A percentile compares a stretch with the other conserved stretches of the same genome.
Conservation (phyloP, 2,888 invertebrate genomes). For the Latrodectus hesperus region DNA sequence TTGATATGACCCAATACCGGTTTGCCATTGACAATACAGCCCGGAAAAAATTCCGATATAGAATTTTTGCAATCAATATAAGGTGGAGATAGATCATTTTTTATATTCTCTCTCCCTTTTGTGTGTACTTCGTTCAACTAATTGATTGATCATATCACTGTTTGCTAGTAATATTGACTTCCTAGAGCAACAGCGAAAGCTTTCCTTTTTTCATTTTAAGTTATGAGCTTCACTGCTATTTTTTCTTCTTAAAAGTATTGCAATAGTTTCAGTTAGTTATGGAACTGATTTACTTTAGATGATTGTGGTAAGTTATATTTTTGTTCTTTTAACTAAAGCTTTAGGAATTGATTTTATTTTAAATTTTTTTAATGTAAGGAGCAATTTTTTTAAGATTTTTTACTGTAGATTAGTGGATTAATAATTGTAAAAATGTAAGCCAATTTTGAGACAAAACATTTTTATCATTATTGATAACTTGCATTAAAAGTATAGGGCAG, state of each 20-base stretch:
- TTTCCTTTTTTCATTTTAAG: too few relatives aligned
- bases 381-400: too few relatives aligned
- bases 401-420: too few relatives aligned
- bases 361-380: too few relatives aligned
- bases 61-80: conserved; percentile 39
- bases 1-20: conserved; percentile 44
- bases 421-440: too few relatives aligned
- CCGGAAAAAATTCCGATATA: conserved; percentile 16
- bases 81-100: conserved; percentile 5
- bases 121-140: background rate
- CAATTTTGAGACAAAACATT: too few relatives aligned
- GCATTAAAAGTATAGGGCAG: too few relatives aligned
- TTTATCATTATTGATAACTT: too few relatives aligned
- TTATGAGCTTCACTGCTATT: background rate
- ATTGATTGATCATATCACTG: background rate
- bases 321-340: too few relatives aligned
- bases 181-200: background rate
- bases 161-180: background rate
- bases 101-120: background rate
- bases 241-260: background rate
- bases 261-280: background rate
- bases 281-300: too few relatives aligned
- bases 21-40: background rate
- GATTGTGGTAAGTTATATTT: too few relatives aligned
- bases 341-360: too few relatives aligned